Base-by-base conservation (phyloP, 2,888 invertebrate species). In the Nasonia oneida region DNA sequence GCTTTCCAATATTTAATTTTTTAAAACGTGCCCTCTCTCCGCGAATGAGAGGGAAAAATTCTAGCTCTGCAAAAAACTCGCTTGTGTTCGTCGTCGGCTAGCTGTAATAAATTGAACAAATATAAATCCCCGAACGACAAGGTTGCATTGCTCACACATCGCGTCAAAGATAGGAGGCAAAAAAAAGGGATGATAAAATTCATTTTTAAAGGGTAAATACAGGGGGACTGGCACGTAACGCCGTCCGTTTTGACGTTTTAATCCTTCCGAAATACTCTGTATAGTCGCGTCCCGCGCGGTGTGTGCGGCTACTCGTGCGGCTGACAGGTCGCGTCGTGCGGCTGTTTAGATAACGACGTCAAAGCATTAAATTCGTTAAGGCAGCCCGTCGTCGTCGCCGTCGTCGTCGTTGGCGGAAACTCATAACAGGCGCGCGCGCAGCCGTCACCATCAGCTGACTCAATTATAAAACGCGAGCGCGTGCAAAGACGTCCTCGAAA, bases 1-100 rank as follows among this genome's bases (percentile, higher is more conserved):
- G 75, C 39, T 79, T 78, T 78, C 73, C 83, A 37, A 83, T 79
- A 83, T 83, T 83, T 83, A 78, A 83, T 83, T 78, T 83, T 78
- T 78, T 78, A 74, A 83, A 83, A 83, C 64, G 83, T 61, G 57
- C 57, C 1, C 57, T 4, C 57, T n/a, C 67, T 50, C 53, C 15
- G 73, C 23, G 73, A 53, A 37, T 53, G 75, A 70, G 77, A 18
- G 15, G 12, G 47, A n/a, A 42, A 53, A 70, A 47, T 15, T 71
- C 18, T 29, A 71, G 74, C 8, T 73, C 29, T 61, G 39, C 61
- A 70, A 81, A 57, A 29, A 53, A 3, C 29, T 5, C 78, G 18
- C 77, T 14, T 8, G 42, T 15, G 12, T 53, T 2, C 12, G 37
- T 29, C 18, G 5, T 29, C 29, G 29, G 29, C 29, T 1, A 29